Base-by-base conservation (phyloP, 2,113 vertebrate species). In the Plotosus lineatus region DNA sequence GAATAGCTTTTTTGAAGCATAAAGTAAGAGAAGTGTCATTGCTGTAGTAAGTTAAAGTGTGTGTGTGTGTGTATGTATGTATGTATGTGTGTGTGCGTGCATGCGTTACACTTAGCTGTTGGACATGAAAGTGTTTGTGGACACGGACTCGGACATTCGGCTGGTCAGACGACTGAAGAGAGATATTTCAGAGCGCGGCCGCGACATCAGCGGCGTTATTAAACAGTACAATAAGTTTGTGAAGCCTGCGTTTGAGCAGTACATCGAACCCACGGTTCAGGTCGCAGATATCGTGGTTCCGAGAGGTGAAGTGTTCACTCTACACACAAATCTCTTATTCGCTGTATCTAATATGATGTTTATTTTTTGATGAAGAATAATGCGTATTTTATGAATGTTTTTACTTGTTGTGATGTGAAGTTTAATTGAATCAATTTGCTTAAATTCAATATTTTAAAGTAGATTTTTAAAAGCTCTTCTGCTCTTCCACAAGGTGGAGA, bases 71-170 rank as follows among this genome's bases (percentile, higher is more conserved):
- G 10, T 40, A 33, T 28, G 77, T 15, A 38, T 6, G 44, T 61
- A 0, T 10, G 2, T n/a, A 46, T 46, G 3, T 12, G 14, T 53
- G 3, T 10, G 0, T 84, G 26, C 21, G 50, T 51, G 50, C 44
- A 10, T 85, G 4, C 68, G 11, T 71, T 1, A 76, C 77, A 81
- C 86, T 36, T 83, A 97, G 96, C 92, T 96, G 8, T 86, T 97
- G 90, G 96, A 97, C 90, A 96, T 97, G 96, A 97, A 97, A 69
- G 96, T 97, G 87, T 97, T 97, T 72, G 96, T 97, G 83, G 96
- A 97, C 89, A 96, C 96, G 0, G 96, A 97, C 78, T 97, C 96
- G 0, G 96, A 97, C 90, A 96, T 97, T 88, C 94, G 96, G 0
- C 91, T 97, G 72, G 94, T 96, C 77, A 94, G 96, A 46, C 89